Evolutionary conservation across 2,113 vertebrate genomes (phyloP).

Genomic region (Ammospiza nelsoni): DNA sequence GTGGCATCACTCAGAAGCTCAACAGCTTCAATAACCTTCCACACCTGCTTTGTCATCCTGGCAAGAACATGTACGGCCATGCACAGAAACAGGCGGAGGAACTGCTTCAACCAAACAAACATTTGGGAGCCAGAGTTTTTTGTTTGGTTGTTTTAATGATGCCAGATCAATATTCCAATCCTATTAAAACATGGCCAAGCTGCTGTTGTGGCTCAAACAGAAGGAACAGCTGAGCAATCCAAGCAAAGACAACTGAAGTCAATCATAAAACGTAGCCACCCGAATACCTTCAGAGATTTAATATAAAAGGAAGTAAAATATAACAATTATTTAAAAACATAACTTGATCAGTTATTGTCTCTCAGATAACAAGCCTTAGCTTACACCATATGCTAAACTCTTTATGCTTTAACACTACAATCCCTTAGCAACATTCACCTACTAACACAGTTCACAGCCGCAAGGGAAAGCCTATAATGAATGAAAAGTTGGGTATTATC

Average conservation of each 20-base stretch:
- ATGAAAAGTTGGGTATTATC: conserved; percentile 4
- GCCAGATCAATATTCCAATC: not conserved
- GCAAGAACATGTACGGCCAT: not conserved
- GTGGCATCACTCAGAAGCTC: not conserved
- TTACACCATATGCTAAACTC: not conserved
- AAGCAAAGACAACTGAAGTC: not conserved
- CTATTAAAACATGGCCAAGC: not conserved
- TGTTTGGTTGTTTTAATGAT: not conserved
- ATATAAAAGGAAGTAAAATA: not conserved
- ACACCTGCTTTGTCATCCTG: not conserved
- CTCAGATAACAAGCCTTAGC: not conserved
- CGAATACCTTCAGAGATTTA: not conserved
- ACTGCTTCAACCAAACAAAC: not conserved
- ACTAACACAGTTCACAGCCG: conserved; percentile 8
- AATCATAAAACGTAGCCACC: not conserved
- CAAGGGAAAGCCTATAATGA: not conserved
- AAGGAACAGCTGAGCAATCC: not conserved
- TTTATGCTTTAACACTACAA: not conserved
- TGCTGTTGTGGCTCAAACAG: not conserved
- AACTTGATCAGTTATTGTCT: not conserved
- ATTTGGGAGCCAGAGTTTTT: not conserved
- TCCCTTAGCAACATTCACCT: conserved; percentile 28
- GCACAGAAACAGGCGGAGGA: not conserved
- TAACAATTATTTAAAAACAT: not conserved
- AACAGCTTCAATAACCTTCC: not conserved